A percentile compares a stretch with the other conserved stretches of the same genome.
phyloP scores from a whole-genome alignment of 2,888 invertebrate species.

The Homarus gammarus region DNA sequence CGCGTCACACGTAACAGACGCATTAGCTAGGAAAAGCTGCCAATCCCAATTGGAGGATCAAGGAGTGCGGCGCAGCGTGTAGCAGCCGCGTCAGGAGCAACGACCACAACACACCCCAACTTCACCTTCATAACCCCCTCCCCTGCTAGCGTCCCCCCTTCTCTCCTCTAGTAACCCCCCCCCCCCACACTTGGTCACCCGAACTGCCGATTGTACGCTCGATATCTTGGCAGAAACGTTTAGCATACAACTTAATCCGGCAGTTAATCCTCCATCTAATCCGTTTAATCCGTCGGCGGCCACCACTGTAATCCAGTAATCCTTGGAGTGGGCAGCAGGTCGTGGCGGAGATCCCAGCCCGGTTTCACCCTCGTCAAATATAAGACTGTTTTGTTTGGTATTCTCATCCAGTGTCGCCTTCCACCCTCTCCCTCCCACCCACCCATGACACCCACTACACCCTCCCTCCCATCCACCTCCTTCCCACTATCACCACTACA shows the following conservation, averaged over 20 bases:
- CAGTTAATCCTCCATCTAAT: conserved; percentile 37
- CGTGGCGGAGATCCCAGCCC: conserved; percentile 11
- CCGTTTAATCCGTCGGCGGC: conserved; percentile 46
- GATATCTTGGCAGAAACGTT: conserved; percentile 30
- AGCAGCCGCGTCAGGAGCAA: neutral
- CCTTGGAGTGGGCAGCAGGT: conserved; percentile 36
- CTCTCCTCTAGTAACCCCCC: neutral
- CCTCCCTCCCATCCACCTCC: too few species aligned
- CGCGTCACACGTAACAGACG: neutral
- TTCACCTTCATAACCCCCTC: neutral
- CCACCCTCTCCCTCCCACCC: neutral
- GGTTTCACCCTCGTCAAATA: conserved; percentile 9
- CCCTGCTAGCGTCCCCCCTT: neutral
- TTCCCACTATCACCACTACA: too few species aligned
- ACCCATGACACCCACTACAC: too few species aligned
- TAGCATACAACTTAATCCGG: conserved; percentile 44
- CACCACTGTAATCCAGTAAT: conserved; percentile 38
- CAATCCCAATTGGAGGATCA: too few species aligned
- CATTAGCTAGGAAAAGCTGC: neutral
- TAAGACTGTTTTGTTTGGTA: neutral
- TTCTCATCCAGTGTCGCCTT: neutral
- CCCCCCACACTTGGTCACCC: neutral
- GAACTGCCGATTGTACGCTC: conserved; percentile 26
- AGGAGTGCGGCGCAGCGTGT: too few species aligned
- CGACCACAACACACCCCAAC: neutral